Evolutionary conservation across 2,113 vertebrate genomes (phyloP).

Genomic region (Capreolus pygargus): DNA sequence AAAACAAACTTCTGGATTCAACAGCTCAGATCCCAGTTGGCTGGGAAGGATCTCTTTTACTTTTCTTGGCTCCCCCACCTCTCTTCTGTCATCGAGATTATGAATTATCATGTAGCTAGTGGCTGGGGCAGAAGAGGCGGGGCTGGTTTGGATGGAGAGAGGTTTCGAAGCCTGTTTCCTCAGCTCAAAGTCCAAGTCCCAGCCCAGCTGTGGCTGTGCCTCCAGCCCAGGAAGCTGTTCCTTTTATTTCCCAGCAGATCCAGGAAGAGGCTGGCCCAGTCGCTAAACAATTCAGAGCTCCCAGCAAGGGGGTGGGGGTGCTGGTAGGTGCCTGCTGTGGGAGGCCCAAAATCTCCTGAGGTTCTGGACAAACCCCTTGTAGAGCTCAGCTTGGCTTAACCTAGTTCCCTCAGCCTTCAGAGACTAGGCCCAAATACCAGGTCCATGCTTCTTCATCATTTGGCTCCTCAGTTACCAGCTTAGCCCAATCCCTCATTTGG

Average conservation of each 20-base stretch:
- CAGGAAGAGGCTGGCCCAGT: background rate
- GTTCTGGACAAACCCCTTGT: background rate
- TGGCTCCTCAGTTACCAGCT: background rate
- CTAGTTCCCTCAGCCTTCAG: background rate
- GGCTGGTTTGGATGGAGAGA: background rate
- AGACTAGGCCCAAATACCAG: background rate
- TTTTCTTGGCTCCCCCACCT: background rate
- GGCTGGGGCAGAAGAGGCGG: background rate
- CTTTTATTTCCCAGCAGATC: background rate
- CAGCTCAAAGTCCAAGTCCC: background rate
- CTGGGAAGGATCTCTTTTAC: background rate
- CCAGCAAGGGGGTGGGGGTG: background rate
- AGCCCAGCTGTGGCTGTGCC: background rate
- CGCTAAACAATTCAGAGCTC: background rate
- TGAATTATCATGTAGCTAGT: background rate
- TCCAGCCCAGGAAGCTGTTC: background rate
- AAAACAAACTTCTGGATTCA: conserved; percentile 26
- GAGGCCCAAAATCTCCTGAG: background rate
- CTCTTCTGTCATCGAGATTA: background rate
- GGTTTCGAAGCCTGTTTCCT: background rate
- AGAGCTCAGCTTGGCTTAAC: background rate
- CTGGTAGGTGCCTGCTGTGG: background rate
- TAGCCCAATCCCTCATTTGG: background rate
- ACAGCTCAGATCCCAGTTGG: background rate
- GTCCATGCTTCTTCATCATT: background rate